Percentiles rank a stretch among this genome's conserved stretches.
Conservation (phyloP, 2,797 vertebrate genomes). For the Myotis pilosus region DNA sequence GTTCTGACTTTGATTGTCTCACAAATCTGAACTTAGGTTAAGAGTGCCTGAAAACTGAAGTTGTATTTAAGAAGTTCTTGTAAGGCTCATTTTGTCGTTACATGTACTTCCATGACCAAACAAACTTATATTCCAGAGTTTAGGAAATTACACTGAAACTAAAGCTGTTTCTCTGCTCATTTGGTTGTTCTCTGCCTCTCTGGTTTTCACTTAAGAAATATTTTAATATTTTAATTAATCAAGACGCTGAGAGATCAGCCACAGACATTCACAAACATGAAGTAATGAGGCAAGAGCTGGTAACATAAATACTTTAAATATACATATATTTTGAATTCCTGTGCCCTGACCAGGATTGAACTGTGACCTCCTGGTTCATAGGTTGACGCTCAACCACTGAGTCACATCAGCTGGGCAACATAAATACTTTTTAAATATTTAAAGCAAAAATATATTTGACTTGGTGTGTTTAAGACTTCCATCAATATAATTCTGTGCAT, state of each 20-base stretch:
- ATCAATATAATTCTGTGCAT: neutral
- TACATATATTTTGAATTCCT: no score
- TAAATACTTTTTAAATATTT: neutral
- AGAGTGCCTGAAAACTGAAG: neutral
- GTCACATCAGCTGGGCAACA: neutral
- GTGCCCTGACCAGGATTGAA: no score
- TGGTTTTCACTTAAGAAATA: conserved; percentile 17
- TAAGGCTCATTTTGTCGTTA: neutral
- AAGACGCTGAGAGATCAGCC: neutral
- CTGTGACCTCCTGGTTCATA: no score
- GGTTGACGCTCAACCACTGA: no score
- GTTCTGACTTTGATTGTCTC: neutral
- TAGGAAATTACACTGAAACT: neutral
- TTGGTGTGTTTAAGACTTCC: neutral
- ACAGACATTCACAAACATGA: neutral
- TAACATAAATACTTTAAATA: neutral
- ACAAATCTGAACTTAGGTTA: neutral
- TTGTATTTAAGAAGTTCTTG: neutral
- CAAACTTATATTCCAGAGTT: neutral
- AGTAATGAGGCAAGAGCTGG: neutral
- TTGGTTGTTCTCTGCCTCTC: neutral
- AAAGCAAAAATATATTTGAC: neutral
- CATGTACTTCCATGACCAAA: neutral
- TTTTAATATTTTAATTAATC: neutral
- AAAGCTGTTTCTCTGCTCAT: neutral